phyloP scores from a whole-genome alignment of 2,888 invertebrate species.

The Apodemia duryi region DNA sequence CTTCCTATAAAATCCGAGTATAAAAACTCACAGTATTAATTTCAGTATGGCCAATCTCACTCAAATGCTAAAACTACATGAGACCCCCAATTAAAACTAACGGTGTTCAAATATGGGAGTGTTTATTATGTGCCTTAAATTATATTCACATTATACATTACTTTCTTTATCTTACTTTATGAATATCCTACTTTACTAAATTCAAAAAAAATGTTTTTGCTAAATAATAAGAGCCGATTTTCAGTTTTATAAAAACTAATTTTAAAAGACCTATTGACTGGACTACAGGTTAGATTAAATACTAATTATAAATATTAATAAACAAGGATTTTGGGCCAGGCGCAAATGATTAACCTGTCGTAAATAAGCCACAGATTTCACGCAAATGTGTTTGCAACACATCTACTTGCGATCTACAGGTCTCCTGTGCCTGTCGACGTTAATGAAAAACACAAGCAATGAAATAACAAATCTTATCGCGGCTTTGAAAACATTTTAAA shows the following conservation, averaged over 20 bases:
- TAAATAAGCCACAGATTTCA: background rate
- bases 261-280: constrained; percentile 8
- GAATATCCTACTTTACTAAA: background rate
- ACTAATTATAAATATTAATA: background rate
- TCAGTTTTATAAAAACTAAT: constrained; percentile 2
- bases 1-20: too few relatives aligned
- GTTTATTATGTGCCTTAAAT: background rate
- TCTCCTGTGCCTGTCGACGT: too few relatives aligned
- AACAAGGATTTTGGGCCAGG: background rate
- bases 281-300: constrained; percentile 5
- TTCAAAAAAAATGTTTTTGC: background rate
- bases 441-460: too few relatives aligned
- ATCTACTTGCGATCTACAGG: too few relatives aligned
- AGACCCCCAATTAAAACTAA: background rate
- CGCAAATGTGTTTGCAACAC: background rate
- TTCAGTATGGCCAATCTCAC: background rate
- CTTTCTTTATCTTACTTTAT: background rate
- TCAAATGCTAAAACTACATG: background rate
- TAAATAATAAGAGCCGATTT: background rate
- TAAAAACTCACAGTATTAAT: too few relatives aligned
- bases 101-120: background rate
- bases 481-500: too few relatives aligned
- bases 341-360: background rate
- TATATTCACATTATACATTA: background rate
- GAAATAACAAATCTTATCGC: too few relatives aligned